phyloP scores from a whole-genome alignment of 2,888 invertebrate genomes.

The Hydroisotoma schaefferi region DNA sequence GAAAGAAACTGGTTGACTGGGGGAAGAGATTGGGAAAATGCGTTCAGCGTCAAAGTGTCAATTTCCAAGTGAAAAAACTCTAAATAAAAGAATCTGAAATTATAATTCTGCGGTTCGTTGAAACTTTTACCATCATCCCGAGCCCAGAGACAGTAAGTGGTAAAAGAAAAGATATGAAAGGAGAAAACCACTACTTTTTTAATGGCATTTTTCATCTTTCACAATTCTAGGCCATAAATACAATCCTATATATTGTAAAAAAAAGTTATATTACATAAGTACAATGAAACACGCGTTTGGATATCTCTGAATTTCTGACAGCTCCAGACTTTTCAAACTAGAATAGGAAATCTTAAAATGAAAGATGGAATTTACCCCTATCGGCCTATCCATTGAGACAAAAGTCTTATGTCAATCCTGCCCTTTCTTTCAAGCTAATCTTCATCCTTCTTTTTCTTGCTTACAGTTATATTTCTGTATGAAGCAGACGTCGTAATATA shows the following conservation, averaged over 20 bases:
- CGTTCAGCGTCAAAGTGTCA: slow-evolving; percentile 45
- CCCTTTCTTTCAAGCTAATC: too few species aligned
- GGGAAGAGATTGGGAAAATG: slow-evolving; percentile 17
- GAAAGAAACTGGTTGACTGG: slow-evolving; percentile 2
- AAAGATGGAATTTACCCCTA: not conserved
- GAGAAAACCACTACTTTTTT: too few species aligned
- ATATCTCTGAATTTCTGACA: not conserved
- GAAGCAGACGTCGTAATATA: too few species aligned
- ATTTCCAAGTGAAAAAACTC: slow-evolving; percentile 43
- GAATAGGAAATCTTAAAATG: slow-evolving; percentile 10
- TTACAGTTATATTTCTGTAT: too few species aligned
- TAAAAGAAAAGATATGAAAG: not conserved
- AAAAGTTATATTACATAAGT: too few species aligned
- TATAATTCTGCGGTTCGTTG: slow-evolving; percentile 35
- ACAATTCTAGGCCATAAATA: too few species aligned
- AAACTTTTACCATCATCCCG: too few species aligned
- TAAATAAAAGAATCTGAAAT: slow-evolving; percentile 46
- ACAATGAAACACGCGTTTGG: too few species aligned
- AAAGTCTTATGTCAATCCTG: slow-evolving; percentile 3
- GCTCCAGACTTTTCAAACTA: not conserved
- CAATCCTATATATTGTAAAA: too few species aligned
- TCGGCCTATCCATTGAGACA: not conserved
- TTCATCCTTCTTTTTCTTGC: too few species aligned
- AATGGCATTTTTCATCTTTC: too few species aligned
- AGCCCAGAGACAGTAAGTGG: not conserved